These are phyloP conservation scores for Piprites chloris DNA, from an alignment of 2,113 vertebrate genomes.

Conservation along the genomic window DNA sequence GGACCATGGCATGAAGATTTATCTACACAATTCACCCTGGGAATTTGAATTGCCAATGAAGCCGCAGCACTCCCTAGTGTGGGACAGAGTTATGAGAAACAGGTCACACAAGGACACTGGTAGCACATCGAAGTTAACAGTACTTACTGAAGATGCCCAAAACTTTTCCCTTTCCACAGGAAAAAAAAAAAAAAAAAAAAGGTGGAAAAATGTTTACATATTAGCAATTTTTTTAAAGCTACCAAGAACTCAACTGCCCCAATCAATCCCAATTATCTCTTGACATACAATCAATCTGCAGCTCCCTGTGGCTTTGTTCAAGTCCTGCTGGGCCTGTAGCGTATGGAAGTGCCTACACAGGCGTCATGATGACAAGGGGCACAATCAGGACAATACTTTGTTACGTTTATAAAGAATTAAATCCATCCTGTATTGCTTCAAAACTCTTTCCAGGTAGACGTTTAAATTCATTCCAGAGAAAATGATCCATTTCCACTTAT, in stretches of 20 bases:
- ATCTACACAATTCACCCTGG: not conserved
- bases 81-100: not conserved
- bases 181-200: not conserved
- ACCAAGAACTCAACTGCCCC: not conserved
- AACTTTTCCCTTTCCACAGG: not conserved
- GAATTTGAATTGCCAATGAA: not conserved
- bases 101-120: not conserved
- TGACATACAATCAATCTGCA: not conserved
- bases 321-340: not conserved
- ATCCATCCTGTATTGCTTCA: not conserved
- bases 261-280: not conserved
- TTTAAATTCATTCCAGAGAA: not conserved
- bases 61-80: not conserved
- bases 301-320: not conserved
- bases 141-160: not conserved
- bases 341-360: fast-evolving
- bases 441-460: not conserved
- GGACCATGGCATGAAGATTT: slow-evolving; percentile 16
- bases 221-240: not conserved
- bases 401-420: not conserved
- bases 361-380: not conserved
- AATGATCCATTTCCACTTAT: not conserved
- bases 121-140: not conserved
- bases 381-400: not conserved
- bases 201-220: not conserved